A percentile compares a stretch with the other conserved stretches of the same genome.
Evolutionary conservation across 2,113 vertebrate species (phyloP).

Genomic region (Catharus fuscescens): DNA sequence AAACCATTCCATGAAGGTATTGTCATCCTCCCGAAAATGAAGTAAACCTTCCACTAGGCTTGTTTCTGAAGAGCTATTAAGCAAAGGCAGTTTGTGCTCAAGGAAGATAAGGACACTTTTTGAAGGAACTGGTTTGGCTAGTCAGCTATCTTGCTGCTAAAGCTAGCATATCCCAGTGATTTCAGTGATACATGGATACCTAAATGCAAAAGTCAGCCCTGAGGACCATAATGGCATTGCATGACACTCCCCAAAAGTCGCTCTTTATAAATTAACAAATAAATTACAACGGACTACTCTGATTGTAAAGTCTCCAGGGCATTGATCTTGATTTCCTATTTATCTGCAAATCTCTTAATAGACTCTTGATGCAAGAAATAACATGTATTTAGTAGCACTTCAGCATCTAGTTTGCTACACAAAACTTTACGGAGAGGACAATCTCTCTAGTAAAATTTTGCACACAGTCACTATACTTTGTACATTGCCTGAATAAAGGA

Average conservation of each 20-base stretch:
- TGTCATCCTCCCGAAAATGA: not conserved
- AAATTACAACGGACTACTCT: not conserved
- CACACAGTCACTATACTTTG: not conserved
- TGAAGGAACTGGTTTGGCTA: conserved; percentile 50
- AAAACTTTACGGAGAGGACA: not conserved
- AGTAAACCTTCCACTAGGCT: not conserved
- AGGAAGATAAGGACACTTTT: conserved; percentile 9
- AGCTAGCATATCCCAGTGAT: conserved; percentile 20
- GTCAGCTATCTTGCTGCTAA: conserved; percentile 39
- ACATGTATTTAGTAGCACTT: not conserved
- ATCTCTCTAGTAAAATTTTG: not conserved
- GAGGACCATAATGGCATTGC: conserved; percentile 2
- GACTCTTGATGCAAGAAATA: not conserved
- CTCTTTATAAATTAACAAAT: conserved; percentile 48
- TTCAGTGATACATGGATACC: conserved; percentile 31
- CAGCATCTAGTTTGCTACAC: not conserved
- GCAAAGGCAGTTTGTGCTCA: not conserved
- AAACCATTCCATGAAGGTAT: not conserved
- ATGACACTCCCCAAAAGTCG: not conserved
- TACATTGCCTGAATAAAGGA: not conserved
- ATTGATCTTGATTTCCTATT: conserved; percentile 30
- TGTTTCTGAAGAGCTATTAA: not conserved
- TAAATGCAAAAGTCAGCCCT: conserved; percentile 37
- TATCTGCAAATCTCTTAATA: not conserved
- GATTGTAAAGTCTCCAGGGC: conserved; percentile 32